Evolutionary conservation across 2,888 invertebrate genomes (phyloP), one percentile per base, ranked within the genome.

Genomic region (Eupithecia vulgata): DNA sequence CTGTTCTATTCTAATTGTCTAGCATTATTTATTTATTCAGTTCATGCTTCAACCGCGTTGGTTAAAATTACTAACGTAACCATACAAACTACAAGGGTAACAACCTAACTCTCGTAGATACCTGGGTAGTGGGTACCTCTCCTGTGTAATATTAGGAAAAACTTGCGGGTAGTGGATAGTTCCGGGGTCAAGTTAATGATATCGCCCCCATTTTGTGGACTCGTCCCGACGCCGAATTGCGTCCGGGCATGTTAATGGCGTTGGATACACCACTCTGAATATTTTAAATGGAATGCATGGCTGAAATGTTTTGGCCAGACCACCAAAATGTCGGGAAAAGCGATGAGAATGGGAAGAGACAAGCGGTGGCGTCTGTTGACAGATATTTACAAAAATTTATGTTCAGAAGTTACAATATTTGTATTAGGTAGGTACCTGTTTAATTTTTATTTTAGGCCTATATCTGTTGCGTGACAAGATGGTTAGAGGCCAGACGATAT

Each of bases 161-260:
- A 93, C 89, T 93, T 92, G 90, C 85, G 87, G 86, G 83, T 84
- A 83, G 85, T 82, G 90, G 88, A 92, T 93, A 93, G 93, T 93
- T 93, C 89, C 83, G 86, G 90, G 93, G 93, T 93, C 91, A 91
- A 92, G 88, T 93, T 93, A 94, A 94, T 94, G 94, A 93, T 93
- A 94, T 93, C 91, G 85, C 93, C 88, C 91, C 93, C 92, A 57
- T 92, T 94, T 93, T 93, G 94, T 85, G 93, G 93, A 90, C 91
- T 88, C 88, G 88, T 86, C 90, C 91, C 88, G 85, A 90, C 88
- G 87, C 88, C 81, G 88, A 94, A 94, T 93, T 91, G 92, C 92
- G 90, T 91, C 85, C 87, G 89, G 90, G 90, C 91, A 93, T 91
- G 91, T 92, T 94, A 94, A 94, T 93, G 94, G 92, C 87, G 90